Conservation (phyloP, 2,113 vertebrate species). For the Taxidea taxus region DNA sequence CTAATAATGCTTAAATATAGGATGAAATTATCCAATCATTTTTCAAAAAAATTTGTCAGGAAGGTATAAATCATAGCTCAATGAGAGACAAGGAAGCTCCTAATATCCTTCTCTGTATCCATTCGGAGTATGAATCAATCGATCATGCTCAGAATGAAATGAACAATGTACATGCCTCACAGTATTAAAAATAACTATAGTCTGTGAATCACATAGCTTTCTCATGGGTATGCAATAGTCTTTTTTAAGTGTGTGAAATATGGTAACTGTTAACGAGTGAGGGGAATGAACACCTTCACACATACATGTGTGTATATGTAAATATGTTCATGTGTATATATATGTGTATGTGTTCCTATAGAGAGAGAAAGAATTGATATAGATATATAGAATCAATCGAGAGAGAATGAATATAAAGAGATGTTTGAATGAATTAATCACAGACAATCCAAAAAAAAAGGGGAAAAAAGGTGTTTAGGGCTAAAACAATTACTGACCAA, state of each 20-base stretch:
- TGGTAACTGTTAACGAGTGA: background rate
- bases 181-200: background rate
- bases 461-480: background rate
- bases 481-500: background rate
- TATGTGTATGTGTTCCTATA: background rate
- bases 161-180: background rate
- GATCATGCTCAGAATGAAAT: background rate
- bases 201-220: background rate
- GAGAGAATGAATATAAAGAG: background rate
- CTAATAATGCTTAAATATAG: background rate
- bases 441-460: background rate
- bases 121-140: background rate
- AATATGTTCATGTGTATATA: background rate
- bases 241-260: background rate
- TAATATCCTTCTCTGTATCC: background rate
- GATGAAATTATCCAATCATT: background rate
- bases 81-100: background rate
- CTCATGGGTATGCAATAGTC: background rate
- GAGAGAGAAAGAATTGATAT: background rate
- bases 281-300: background rate
- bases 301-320: background rate
- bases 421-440: background rate
- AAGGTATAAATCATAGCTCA: background rate
- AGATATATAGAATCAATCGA: background rate
- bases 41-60: constrained; percentile 17